Base-by-base conservation (phyloP, 1,140 invertebrate genomes). In the Drosophila lini region DNA sequence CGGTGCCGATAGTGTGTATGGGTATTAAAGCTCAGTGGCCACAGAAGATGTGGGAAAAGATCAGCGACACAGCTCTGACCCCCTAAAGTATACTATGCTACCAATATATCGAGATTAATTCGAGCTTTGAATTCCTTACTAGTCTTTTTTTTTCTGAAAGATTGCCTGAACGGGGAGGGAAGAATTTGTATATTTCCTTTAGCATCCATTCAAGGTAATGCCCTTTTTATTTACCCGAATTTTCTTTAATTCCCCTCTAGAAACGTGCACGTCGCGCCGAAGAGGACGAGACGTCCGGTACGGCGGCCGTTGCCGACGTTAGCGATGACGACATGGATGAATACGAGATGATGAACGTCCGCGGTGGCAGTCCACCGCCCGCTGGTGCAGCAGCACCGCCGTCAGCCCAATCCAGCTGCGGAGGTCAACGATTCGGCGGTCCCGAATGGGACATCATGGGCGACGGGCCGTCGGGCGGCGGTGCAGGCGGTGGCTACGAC, bases 281-380 rank as follows among this genome's bases (percentile, higher is more conserved):
- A 7, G 74, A 77, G 5, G 73, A 76, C 22, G 69, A 84, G 0
- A 42, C 50, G 1, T 50, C 48, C 44, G 67, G 69, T 1, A 52
- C 61, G 2, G 31, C 13, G n/a, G 76, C 52, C 0, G 34, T 16
- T 15, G 80, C 32, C 28, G 60, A 62, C 28, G 58, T 9, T 6
- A 69, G 44, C 44, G 82, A 84, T 25, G 74, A 80, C 22, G 91
- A 92, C 9, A 68, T 86, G 71, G 91, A 92, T n/a, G 94, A 97
- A 81, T 95, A 95, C 78, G 96, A 97, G 88, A 95, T 96, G 95
- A 93, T 97, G 81, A 96, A 96, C 91, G 94, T 97, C 7, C 93
- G 96, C 42, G 96, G 96, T 52, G 96, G 95, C 36, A 95, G 94
- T 53, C 95, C 94, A 9, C 93, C 94, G 32, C 93, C 91, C 85